Base-by-base conservation (phyloP, 2,797 vertebrate genomes). In the Ammospiza maritima region DNA sequence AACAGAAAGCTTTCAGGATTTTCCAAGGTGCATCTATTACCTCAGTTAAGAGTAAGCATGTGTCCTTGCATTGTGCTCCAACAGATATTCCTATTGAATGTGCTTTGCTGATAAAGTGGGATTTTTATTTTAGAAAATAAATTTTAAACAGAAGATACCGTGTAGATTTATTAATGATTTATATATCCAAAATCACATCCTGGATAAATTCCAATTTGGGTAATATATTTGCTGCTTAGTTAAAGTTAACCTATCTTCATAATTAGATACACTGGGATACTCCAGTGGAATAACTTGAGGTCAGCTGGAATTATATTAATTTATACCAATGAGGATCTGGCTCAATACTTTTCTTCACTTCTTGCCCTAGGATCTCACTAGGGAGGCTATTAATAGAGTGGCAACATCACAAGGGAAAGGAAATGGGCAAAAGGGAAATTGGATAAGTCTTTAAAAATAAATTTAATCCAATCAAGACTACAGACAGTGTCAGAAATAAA, bases 371-470 rank as follows among this genome's bases (percentile, higher is more conserved):
- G 48, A 93, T 96, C 73, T 94, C 88, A 91, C 83, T n/a, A 71
- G 88, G 77, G 93, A 94, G 36, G 36, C 51, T 94, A 91, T 95
- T 96, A 96, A 95, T 95, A 95, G 67, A 90, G 34, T 74, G 77
- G 38, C 51, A 94, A 85, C 77, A 66, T 51, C 91, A 81, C 6
- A 5, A 82, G 90, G 62, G 74, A 89, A 78, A 81, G 45, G 71
- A 95, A 91, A 85, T 51, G 45, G 66, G 22, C 73, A 91, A 77
- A 92, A 9, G 58, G 62, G 45, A 93, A 94, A 88, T 66, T 40
- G 56, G 60, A 50, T 79, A 90, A 88, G 48, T 79, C 71, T 93
- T 94, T 85, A 90, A 94, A 95, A 96, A 84, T 75, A 84, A 88
- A 81, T 86, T 70, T 90, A 91, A 93, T 91, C 80, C 88, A 90